Evolutionary conservation across 2,797 vertebrate species (phyloP), one percentile per base, ranked within the genome.

Genomic region (Anisognathus igniventris): DNA sequence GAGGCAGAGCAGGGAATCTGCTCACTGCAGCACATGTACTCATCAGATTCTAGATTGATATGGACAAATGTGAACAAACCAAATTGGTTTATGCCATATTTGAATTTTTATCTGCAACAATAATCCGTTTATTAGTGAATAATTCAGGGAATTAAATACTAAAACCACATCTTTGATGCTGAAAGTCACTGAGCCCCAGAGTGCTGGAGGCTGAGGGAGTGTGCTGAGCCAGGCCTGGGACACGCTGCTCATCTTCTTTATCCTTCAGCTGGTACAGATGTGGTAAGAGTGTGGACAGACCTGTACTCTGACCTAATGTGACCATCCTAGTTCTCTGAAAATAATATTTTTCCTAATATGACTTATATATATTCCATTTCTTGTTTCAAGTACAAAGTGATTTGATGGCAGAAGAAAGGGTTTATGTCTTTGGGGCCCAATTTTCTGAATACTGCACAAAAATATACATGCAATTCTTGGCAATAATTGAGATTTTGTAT

Each of bases 61-160:
- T 13, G 44, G 88, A 92, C 86, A 87, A 87, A 85, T 19, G 42
- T n/a, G 72, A 83, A 48, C 75, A 65, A 89, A 92, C 0, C 2
- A 71, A 94, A 94, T 91, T 75, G 81, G 28, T 92, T 97, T 94
- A 82, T 35, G 50, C 27, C 40, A 5, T 27, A 80, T 92, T 94
- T 83, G 92, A 96, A 94, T 92, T 92, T 95, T 87, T 94, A 92
- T 93, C 88, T 91, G 74, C 28, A 24, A 44, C 61, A 86, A 87
- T 91, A 94, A 94, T 82, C 65, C 4, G 1, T 91, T 94, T 96
- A 90, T 94, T 91, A 83, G 78, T 76, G 94, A 93, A 94, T 94
- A 93, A 96, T 92, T 75, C 37, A 53, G 42, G 50, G 50, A 73
- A 64, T 90, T 93, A 87, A 77, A 80, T 44, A 31, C 45, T 65